Base-by-base conservation (phyloP, 35 echinoderm and acorn worm genomes). In the Acanthaster planci region DNA sequence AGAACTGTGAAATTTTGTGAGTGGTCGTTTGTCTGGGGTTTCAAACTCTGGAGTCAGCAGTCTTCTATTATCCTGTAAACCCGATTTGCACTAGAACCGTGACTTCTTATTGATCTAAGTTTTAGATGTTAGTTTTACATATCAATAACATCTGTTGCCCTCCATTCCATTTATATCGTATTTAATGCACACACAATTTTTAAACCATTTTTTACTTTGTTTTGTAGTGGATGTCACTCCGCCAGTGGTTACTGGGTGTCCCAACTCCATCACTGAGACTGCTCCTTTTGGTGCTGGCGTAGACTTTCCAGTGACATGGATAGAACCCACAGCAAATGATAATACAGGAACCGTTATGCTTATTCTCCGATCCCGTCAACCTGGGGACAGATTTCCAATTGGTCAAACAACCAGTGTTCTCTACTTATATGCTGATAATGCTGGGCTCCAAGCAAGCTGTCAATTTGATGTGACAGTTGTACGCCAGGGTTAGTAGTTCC, bases 291-390 rank as follows among this genome's bases (percentile, higher is more conserved):
- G 30, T 78, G 42, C 64, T 72, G 64, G 64, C 23, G 34, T 26
- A 72, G 64, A 72, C 34, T 5, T 72, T 14, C 19, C 53, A 10
- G 86, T 97, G 51, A 34, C 78, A 26, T 97, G 94, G 94, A 80
- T 42, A 1, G 10, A 37, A 44, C 94, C 94, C 17, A 85, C 76
- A 7, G 90, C 79, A 52, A 83, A 21, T 16, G 82, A 92, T 76
- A 85, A 97, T 76, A 77, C 77, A 2, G 54, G 60, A 34, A 27
- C 16, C n/a, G 39, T 76, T 5, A 40, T 29, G 14, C 19, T 42
- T 6, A 78, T 81, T 35, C 22, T 37, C 16, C 64, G 30, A 18
- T 39, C 56, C 2, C 37, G 30, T 16, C 22, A 52, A 14, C 87
- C 94, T 18, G 87, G 90, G 37, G 85, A 85, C 67, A 37, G 37